Evolutionary conservation across 2,797 vertebrate genomes (phyloP).

Genomic region (Pseudomugil tenellus): DNA sequence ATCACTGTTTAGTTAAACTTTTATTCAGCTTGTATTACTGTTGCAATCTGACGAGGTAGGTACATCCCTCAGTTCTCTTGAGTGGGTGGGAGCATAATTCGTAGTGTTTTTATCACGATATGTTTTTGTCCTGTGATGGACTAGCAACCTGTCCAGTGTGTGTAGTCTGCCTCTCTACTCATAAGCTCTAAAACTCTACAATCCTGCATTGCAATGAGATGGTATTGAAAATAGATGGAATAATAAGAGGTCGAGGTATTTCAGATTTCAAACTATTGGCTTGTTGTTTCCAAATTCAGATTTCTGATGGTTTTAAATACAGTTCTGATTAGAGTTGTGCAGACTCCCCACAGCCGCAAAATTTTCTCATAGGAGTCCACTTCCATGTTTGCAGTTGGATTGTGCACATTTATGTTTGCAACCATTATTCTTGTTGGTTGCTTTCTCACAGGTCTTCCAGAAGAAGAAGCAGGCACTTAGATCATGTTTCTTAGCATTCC

Average conservation of each 20-base stretch:
- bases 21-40: neutral
- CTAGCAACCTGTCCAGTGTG: neutral
- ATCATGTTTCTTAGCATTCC: constrained; percentile 22
- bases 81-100: neutral
- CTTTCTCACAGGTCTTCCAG: neutral
- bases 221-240: neutral
- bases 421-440: neutral
- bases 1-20: neutral
- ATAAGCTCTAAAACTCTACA: neutral
- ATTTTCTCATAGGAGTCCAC: neutral
- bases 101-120: neutral
- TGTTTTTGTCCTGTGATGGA: neutral
- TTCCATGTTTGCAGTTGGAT: constrained; percentile 1
- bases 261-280: neutral
- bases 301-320: neutral
- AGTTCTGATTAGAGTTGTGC: neutral
- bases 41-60: neutral
- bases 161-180: neutral
- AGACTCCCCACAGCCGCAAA: neutral
- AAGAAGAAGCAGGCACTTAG: neutral
- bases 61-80: neutral
- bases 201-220: neutral
- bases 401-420: neutral
- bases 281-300: neutral
- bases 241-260: neutral